Conservation (phyloP, 2,888 invertebrate genomes). For the Coremacera marginata region DNA sequence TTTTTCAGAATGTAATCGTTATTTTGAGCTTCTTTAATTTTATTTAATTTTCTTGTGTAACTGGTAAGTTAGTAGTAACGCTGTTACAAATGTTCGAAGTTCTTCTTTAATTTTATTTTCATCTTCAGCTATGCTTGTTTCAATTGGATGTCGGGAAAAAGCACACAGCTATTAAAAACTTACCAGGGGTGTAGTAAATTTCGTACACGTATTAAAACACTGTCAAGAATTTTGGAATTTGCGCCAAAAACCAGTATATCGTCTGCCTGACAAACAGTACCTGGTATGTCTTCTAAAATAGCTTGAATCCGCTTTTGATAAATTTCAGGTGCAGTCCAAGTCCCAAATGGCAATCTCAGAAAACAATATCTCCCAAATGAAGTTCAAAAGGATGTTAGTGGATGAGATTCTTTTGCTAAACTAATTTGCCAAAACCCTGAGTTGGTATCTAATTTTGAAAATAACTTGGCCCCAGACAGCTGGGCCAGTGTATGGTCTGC, state of each 20-base stretch:
- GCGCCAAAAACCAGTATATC: conserved; percentile 15
- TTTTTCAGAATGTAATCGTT: too few relatives aligned
- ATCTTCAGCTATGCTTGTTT: too few relatives aligned
- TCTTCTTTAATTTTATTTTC: background rate
- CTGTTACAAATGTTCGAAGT: background rate
- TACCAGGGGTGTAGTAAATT: background rate
- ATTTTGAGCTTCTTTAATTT: too few relatives aligned
- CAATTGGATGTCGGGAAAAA: too few relatives aligned
- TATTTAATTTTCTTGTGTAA: too few relatives aligned
- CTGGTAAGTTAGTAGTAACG: too few relatives aligned
- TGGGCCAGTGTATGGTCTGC: conserved; percentile 4
- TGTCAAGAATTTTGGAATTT: too few relatives aligned
- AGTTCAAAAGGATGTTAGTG: conserved; percentile 22
- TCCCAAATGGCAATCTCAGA: conserved; percentile 19
- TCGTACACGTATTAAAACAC: background rate
- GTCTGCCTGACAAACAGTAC: background rate
- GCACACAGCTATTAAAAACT: background rate
- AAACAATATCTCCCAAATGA: conserved; percentile 26
- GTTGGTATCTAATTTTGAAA: background rate
- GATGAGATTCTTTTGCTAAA: conserved; percentile 17
- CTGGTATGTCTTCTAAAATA: background rate
- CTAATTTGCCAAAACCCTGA: conserved; percentile 22
- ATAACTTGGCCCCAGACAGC: background rate
- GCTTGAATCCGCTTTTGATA: conserved; percentile 6
- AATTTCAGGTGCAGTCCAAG: conserved; percentile 8